These are phyloP conservation scores for Patella depressa DNA, from an alignment of 2,888 invertebrate species.

Conservation along the genomic window DNA sequence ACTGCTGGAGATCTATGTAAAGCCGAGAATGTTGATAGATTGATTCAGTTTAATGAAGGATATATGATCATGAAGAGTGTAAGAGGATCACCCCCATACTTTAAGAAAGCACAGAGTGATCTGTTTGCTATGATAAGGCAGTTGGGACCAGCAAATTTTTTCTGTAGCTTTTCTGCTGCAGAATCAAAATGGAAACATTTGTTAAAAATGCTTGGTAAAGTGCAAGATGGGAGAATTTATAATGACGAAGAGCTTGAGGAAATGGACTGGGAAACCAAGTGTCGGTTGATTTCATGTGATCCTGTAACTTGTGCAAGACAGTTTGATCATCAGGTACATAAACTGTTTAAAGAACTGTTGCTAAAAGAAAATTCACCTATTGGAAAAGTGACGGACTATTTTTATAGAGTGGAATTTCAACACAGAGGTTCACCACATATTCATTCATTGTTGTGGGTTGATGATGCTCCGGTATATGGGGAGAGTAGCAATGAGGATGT, in stretches of 20 bases:
- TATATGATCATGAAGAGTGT: slow-evolving; percentile 26
- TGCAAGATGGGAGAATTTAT: neutral
- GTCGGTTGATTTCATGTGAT: slow-evolving; percentile 21
- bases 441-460: slow-evolving; percentile 42
- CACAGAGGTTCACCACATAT: slow-evolving; percentile 49
- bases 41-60: slow-evolving; percentile 21
- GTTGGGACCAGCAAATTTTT: slow-evolving; percentile 39
- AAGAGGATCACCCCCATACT: slow-evolving; percentile 18
- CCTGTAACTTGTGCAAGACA: slow-evolving; percentile 49
- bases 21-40: neutral
- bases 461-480: slow-evolving; percentile 32
- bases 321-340: slow-evolving; percentile 43
- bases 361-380: slow-evolving; percentile 31
- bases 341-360: slow-evolving; percentile 31
- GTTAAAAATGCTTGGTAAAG: neutral
- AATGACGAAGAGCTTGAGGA: neutral
- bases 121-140: slow-evolving; percentile 43
- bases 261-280: neutral
- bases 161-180: slow-evolving; percentile 36
- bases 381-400: slow-evolving; percentile 41
- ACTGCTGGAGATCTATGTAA: neutral
- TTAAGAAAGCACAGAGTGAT: slow-evolving; percentile 22
- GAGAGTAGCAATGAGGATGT: neutral
- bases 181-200: slow-evolving; percentile 34
- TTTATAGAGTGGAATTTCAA: slow-evolving; percentile 42